Evolutionary conservation across 1,140 invertebrate species (phyloP), one percentile per base, ranked within the genome.

Genomic region (Oncopeltus fasciatus): DNA sequence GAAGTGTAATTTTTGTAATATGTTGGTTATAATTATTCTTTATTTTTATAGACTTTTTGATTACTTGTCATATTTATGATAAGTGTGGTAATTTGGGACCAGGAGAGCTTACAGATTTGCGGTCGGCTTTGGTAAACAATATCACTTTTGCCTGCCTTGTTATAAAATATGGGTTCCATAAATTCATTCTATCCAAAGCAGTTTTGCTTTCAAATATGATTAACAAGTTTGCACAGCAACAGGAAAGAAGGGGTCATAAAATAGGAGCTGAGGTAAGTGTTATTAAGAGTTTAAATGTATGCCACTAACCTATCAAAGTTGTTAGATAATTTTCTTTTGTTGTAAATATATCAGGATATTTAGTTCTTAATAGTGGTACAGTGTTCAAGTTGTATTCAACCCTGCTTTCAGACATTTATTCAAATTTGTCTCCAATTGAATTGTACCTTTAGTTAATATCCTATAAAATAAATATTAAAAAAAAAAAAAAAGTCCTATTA

Each of bases 81-180:
- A 79, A 83, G 20, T 80, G 78, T 64, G 70, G 71, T 0, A 69
- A 81, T 59, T 79, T 87, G 70, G 83, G 74, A 46, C 92, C 90
- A 0, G 94, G 93, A 0, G 81, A 90, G 31, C 73, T 98, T 11
- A 97, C 93, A 0, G 92, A 97, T 78, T 72, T 98, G 38, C 76
- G 94, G 29, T 95, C 93, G 16, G 90, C 95, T 0, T 75, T 98
- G 0, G 95, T 98, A 0, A 98, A 98, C 71, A 98, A 98, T 70
- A 84, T 89, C 59, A 96, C 92, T 0, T 93, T 98, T 72, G 92
- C 90, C 0, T 87, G 87, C 38, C 78, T 95, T 31, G 80, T 87
- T 53, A 91, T 97, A n/a, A 83, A 89, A 65, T 81, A 88, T 74
- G 82, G 84, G 14, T 82, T 92, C 26, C 87, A 92, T 68, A 84